phyloP scores from a whole-genome alignment of 2,797 vertebrate species.

The Periparus ater region DNA sequence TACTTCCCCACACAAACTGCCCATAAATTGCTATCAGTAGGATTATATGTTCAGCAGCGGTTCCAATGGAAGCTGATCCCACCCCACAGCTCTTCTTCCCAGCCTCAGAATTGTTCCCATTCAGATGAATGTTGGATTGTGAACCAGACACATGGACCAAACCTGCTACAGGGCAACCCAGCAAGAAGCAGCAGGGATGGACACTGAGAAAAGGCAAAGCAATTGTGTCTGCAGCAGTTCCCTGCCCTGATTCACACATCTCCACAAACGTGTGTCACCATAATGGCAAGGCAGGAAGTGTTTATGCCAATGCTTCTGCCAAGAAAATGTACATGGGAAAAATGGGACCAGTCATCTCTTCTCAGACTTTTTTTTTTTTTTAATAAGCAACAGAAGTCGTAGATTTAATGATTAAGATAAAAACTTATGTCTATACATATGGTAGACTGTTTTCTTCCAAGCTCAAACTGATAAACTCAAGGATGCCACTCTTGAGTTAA shows the following conservation, averaged over 20 bases:
- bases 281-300: constrained; percentile 19
- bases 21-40: background rate
- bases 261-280: background rate
- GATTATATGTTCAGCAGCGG: fast-evolving
- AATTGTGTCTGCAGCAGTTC: background rate
- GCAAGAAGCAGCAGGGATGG: background rate
- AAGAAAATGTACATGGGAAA: constrained; percentile 57
- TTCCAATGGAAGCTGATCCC: background rate
- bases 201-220: constrained; percentile 25
- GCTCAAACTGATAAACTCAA: constrained; percentile 36
- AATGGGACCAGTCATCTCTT: constrained; percentile 36
- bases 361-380: background rate
- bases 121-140: background rate
- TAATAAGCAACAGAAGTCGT: constrained; percentile 47
- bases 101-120: fast-evolving
- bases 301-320: constrained; percentile 28
- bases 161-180: background rate
- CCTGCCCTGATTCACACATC: constrained; percentile 4
- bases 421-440: constrained; percentile 67
- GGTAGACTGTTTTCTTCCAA: constrained; percentile 54
- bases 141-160: background rate
- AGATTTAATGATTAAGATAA: constrained; percentile 64
- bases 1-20: background rate
- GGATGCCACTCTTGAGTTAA: background rate
- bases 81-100: background rate